Base-by-base conservation (phyloP, 2,888 invertebrate genomes). In the Archips xylosteana region DNA sequence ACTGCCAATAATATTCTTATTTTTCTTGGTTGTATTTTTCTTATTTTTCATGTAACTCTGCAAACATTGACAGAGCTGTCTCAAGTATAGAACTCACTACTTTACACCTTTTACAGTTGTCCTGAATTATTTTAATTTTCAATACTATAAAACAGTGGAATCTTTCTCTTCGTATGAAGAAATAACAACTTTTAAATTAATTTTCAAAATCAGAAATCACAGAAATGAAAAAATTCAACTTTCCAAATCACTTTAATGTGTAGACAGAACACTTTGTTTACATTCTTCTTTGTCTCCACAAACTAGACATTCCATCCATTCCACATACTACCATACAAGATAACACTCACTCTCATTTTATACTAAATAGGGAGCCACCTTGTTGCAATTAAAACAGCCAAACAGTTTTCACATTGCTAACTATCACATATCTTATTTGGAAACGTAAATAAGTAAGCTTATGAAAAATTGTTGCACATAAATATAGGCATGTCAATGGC, bases 281-380 rank as follows among this genome's bases (percentile, higher is more conserved):
- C 73, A 68, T 69, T 64, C 72, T 59, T 32, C 32, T 47, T 70
- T 71, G 65, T 69, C 64, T 74, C 65, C 45, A 61, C 13, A n/a
- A 65, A 63, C 32, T 42, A 36, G 59, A 36, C 59, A 74, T 66
- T 70, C 69, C 63, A 60, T 45, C 64, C 63, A 60, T 45, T 54
- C 23, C 62, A 54, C 12, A 42, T 61, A 45, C 42, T 12, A 45
- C 15, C 15, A 62, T 42, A 13, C 12, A 45, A 45, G 10, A 12
- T 32, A 57, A 57, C 32, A 32, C 3, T 10, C 4, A 32, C 32
- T 32, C 32, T 32, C 32, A 32, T 45, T 45, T 12, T 10, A 12
- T 12, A 45, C 12, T 12, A 39, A 36, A 39, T 12, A 12, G 45
- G 3, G 2, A 54, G 9, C 23, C 8, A 23, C 10, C 15, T 23